Base-by-base conservation (phyloP, 2,797 vertebrate genomes). In the Myotis myotis region DNA sequence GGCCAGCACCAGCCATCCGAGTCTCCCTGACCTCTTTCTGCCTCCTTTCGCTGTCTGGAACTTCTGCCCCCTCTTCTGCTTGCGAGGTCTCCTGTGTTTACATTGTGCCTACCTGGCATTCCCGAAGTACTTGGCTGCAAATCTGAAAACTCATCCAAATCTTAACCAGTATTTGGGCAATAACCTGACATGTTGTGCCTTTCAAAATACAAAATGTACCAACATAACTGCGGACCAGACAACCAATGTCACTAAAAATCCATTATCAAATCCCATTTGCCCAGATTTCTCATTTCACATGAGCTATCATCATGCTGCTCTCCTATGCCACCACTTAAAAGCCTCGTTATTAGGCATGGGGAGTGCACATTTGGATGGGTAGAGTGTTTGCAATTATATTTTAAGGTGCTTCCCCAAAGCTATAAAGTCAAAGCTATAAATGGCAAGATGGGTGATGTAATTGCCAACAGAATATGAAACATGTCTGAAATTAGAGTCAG, bases 321-420 rank as follows among this genome's bases (percentile, higher is more conserved):
- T 85, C 62, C 23, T 20, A 1, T 20, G 74, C 71, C 23, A 51
- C 83, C 83, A 80, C 92, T 84, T 96, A 91, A 91, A 33, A 89
- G 76, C 93, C 87, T 96, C 62, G n/a, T 81, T 91, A 95, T 81
- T 81, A 89, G 87, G 71, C 28, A 30, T 1, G 36, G 60, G 70
- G 81, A 85, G 79, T 72, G 30, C 74, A 76, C 55, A 76, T 84
- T 90, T 75, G 87, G 85, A 81, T 28, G 72, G 68, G n/a, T 0
- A 80, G 71, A 76, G 89, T 62, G 38, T 88, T 94, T 87, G 81
- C 90, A 92, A 82, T 96, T 82, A 88, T 81, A 81, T 89, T 93
- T 95, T 81, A 92, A 96, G 94, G 90, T 78, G 57, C 88, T 90
- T 94, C 76, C 92, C 92, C 89, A 94, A 86, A 84, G 93, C 91